A percentile compares a stretch with the other conserved stretches of the same genome.
Conservation (phyloP, 2,888 invertebrate species). For the Sialis lutaria region DNA sequence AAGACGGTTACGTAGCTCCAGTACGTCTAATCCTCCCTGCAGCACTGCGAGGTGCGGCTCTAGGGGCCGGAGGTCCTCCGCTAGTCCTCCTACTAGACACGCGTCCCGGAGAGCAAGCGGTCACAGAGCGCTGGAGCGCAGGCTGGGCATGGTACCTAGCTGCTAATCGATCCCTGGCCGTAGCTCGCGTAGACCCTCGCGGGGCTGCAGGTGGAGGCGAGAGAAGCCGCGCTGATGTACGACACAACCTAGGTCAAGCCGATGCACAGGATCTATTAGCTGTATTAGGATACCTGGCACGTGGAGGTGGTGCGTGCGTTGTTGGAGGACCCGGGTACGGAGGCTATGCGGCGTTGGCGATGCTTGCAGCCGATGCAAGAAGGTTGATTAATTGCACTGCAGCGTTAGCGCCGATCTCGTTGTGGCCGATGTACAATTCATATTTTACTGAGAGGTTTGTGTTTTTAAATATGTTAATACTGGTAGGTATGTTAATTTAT, state of each 20-base stretch:
- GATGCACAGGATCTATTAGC: slow-evolving; percentile 45
- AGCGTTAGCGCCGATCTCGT: slow-evolving; percentile 73
- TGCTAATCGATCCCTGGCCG: slow-evolving; percentile 65
- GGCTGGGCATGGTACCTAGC: slow-evolving; percentile 77
- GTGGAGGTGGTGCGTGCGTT: slow-evolving; percentile 73
- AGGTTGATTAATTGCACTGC: slow-evolving; percentile 72
- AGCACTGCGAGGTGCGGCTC: slow-evolving; percentile 51
- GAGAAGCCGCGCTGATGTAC: slow-evolving; percentile 50
- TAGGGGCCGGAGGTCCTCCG: slow-evolving; percentile 48
- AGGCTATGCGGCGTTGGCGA: slow-evolving; percentile 67
- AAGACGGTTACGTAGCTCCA: slow-evolving; percentile 48
- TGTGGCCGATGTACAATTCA: slow-evolving; percentile 69
- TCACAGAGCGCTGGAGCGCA: slow-evolving; percentile 61
- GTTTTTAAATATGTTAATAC: too few species aligned
- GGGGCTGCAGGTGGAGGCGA: slow-evolving; percentile 77
- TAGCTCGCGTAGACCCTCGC: slow-evolving; percentile 76
- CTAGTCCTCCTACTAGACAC: slow-evolving; percentile 69
- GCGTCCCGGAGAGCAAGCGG: slow-evolving; percentile 69
- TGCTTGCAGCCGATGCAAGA: slow-evolving; percentile 57
- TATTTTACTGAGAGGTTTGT: slow-evolving; percentile 59
- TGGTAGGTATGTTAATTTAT: too few species aligned
- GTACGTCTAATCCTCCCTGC: slow-evolving; percentile 71
- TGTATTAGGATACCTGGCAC: slow-evolving; percentile 49
- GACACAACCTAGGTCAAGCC: slow-evolving; percentile 38
- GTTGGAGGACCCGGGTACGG: slow-evolving; percentile 78